Evolutionary conservation across 2,797 vertebrate genomes (phyloP).

Genomic region (Ptychadena robeensis): DNA sequence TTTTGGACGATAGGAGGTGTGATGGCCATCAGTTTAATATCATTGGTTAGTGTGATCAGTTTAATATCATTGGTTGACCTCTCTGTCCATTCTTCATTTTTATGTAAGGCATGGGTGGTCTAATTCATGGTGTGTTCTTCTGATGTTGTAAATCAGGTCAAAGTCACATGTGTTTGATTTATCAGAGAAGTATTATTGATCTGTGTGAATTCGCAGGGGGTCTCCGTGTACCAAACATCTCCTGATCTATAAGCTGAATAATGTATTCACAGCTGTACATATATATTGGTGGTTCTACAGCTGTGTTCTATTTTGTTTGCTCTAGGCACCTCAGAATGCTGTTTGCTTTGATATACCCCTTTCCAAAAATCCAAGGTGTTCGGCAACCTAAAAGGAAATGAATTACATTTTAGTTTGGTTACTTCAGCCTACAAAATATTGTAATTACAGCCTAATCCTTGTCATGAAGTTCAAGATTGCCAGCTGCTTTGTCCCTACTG

Average conservation of each 20-base stretch:
- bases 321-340: neutral
- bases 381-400: constrained; percentile 8
- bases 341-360: neutral
- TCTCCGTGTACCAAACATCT: neutral
- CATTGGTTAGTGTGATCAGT: too few relatives aligned
- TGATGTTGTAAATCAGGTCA: neutral
- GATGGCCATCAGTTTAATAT: too few relatives aligned
- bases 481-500: too few relatives aligned
- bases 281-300: constrained; percentile 3
- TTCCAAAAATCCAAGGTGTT: neutral
- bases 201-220: constrained; percentile 7
- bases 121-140: neutral
- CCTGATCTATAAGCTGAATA: constrained; percentile 1
- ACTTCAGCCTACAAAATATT: too few relatives aligned
- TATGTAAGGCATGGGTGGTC: constrained; percentile 3
- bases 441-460: too few relatives aligned
- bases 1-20: too few relatives aligned
- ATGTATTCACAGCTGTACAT: constrained; percentile 40
- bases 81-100: neutral
- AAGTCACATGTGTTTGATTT: neutral
- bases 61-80: neutral
- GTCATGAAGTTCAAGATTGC: too few relatives aligned
- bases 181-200: constrained; percentile 10
- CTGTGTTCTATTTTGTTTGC: constrained; percentile 15
- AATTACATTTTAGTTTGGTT: neutral